Percentiles rank a stretch among this genome's conserved stretches.
Conservation (phyloP, 2,888 invertebrate species). For the Acanthopleura granulata region DNA sequence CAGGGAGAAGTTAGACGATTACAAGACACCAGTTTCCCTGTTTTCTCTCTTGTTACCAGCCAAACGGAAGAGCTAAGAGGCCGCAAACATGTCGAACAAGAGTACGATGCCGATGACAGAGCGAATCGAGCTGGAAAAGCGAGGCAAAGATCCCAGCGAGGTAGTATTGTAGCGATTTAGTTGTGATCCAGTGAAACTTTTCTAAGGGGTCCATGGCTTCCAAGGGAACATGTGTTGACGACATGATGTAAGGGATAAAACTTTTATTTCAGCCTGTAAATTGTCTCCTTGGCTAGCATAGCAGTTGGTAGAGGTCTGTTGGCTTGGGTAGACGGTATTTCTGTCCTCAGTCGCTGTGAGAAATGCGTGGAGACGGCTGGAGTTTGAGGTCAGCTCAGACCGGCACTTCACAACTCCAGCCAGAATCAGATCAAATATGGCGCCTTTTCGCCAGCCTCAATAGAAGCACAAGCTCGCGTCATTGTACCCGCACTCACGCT, state of each 20-base stretch:
- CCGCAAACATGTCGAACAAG: not conserved
- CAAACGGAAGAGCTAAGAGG: not conserved
- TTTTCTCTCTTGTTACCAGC: not conserved
- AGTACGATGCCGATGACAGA: constrained; percentile 35
- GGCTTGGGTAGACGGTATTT: not conserved
- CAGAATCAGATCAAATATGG: constrained; percentile 37
- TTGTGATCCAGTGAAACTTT: constrained; percentile 22
- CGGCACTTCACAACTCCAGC: not conserved
- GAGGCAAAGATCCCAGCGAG: constrained; percentile 90
- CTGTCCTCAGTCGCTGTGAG: not conserved
- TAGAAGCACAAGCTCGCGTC: not conserved
- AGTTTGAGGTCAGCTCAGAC: not conserved
- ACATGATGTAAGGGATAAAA: not conserved
- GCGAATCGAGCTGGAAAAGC: constrained; percentile 93
- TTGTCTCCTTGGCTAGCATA: too few species aligned
- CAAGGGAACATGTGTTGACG: not conserved
- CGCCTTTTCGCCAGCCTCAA: constrained; percentile 31
- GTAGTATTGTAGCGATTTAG: constrained; percentile 75
- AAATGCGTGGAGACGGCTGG: not conserved
- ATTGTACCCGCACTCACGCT: not conserved
- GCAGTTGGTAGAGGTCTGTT: not conserved
- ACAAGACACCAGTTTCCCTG: not conserved
- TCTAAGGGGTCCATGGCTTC: constrained; percentile 17
- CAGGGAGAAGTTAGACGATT: not conserved
- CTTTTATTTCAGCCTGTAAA: too few species aligned